phyloP scores from a whole-genome alignment of 2,797 vertebrate species.

The Alfaro cultratus region DNA sequence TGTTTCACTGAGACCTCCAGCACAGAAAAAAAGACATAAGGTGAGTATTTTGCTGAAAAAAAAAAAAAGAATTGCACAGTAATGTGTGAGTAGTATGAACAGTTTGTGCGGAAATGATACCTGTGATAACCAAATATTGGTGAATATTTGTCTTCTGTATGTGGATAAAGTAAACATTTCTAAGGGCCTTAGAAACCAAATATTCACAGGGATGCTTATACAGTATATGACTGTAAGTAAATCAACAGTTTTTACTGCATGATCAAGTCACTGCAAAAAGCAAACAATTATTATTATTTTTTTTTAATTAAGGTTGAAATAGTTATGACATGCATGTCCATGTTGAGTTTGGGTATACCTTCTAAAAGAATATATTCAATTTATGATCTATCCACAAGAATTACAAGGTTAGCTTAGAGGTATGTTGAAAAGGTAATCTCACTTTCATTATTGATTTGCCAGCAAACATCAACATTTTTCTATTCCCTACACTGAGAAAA shows the following conservation, averaged over 20 bases:
- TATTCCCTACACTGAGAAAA: not conserved
- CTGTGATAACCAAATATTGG: not conserved
- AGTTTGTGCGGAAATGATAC: not conserved
- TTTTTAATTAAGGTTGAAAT: not conserved
- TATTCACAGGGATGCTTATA: not conserved
- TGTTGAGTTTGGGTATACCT: not conserved
- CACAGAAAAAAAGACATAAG: constrained; percentile 24
- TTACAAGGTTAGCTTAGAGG: not conserved
- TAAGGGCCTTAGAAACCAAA: not conserved
- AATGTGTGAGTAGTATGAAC: constrained; percentile 10
- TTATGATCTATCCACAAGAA: not conserved
- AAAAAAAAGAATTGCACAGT: constrained; percentile 19
- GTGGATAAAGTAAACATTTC: too few relatives aligned
- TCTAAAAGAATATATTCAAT: not conserved
- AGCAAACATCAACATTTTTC: not conserved
- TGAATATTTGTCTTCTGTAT: not conserved
- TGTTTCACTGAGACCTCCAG: constrained; percentile 1
- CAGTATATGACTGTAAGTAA: not conserved
- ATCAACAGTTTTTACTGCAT: not conserved
- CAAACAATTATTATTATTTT: not conserved
- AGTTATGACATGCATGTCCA: not conserved
- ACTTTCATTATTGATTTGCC: not conserved
- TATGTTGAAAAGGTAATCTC: not conserved
- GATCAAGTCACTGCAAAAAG: not conserved
- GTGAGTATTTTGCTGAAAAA: constrained; percentile 25